These are phyloP conservation scores for Myathropa florea DNA, from an alignment of 2,888 invertebrate species.

Conservation along the genomic window DNA sequence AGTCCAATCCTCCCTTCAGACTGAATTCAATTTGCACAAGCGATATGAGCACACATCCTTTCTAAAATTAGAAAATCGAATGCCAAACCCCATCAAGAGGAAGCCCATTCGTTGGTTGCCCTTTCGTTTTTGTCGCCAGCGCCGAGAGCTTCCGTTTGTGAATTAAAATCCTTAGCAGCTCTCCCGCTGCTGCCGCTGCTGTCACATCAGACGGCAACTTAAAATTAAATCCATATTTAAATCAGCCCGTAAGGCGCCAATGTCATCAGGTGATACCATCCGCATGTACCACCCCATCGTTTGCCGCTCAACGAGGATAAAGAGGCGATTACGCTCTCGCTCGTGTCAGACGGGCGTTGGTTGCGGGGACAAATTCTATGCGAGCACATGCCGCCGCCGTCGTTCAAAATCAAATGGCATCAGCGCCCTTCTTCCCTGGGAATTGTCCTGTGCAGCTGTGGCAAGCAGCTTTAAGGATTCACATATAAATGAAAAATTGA, in stretches of 20 bases:
- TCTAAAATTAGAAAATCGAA: slow-evolving; percentile 25
- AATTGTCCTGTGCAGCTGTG: slow-evolving; percentile 5
- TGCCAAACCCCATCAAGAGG: not conserved
- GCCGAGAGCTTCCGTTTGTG: not conserved
- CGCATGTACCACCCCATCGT: not conserved
- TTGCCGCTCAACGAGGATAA: slow-evolving; percentile 24
- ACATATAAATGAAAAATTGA: slow-evolving; percentile 64
- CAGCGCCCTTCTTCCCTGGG: not conserved
- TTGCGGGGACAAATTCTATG: not conserved
- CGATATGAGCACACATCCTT: slow-evolving; percentile 37
- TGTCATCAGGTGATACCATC: slow-evolving; percentile 51
- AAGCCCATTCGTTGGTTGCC: not conserved
- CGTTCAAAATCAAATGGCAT: not conserved
- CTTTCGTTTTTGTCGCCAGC: not conserved
- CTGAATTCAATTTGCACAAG: slow-evolving; percentile 18
- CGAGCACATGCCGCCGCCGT: not conserved
- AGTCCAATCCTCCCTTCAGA: not conserved
- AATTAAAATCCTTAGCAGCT: slow-evolving; percentile 26
- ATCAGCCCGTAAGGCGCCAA: slow-evolving; percentile 50
- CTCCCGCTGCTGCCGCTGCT: not conserved
- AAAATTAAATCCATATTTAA: slow-evolving; percentile 58
- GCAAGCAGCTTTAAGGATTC: slow-evolving; percentile 29
- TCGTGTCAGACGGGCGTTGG: not conserved
- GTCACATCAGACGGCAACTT: slow-evolving; percentile 30
- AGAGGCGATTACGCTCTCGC: slow-evolving; percentile 15